Percentiles rank a stretch among this genome's conserved stretches.
Evolutionary conservation across 2,113 vertebrate genomes (phyloP).

Genomic region (Poeciliopsis turrubarensis): DNA sequence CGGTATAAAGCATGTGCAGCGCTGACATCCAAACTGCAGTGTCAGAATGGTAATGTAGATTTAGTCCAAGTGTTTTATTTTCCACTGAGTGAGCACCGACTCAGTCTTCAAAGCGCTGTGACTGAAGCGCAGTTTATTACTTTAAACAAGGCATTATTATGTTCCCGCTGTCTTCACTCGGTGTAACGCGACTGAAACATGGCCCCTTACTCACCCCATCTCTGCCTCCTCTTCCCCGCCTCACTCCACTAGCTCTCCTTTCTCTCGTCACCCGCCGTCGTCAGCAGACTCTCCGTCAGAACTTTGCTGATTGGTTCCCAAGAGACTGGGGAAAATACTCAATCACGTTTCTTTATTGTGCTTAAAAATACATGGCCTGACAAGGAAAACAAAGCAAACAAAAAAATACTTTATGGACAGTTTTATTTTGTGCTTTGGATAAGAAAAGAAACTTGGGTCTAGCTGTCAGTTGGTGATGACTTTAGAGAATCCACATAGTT

Average conservation of each 20-base stretch:
- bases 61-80: slow-evolving; percentile 41
- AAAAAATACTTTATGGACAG: slow-evolving; percentile 7
- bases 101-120: slow-evolving; percentile 63
- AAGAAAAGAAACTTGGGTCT: slow-evolving; percentile 3
- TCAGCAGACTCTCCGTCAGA: slow-evolving; percentile 41
- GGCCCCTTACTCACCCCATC: slow-evolving; percentile 35
- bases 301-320: slow-evolving; percentile 55
- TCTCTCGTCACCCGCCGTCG: slow-evolving; percentile 21
- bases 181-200: slow-evolving; percentile 47
- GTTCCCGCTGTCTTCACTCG: slow-evolving; percentile 48
- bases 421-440: slow-evolving; percentile 35
- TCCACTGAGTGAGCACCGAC: slow-evolving; percentile 32
- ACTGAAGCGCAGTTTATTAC: slow-evolving; percentile 62
- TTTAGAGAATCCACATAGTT: no score
- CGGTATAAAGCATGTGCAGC: background rate
- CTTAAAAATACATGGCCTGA: slow-evolving; percentile 35
- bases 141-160: slow-evolving; percentile 62
- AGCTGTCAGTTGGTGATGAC: background rate
- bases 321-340: slow-evolving; percentile 28
- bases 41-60: slow-evolving; percentile 39
- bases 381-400: background rate
- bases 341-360: slow-evolving; percentile 29
- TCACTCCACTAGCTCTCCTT: slow-evolving; percentile 17
- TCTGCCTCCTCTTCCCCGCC: background rate
- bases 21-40: slow-evolving; percentile 6